Percentiles rank a stretch among this genome's conserved stretches.
Evolutionary conservation across 2,113 vertebrate genomes (phyloP).

Genomic region (Aldabrachelys gigantea): DNA sequence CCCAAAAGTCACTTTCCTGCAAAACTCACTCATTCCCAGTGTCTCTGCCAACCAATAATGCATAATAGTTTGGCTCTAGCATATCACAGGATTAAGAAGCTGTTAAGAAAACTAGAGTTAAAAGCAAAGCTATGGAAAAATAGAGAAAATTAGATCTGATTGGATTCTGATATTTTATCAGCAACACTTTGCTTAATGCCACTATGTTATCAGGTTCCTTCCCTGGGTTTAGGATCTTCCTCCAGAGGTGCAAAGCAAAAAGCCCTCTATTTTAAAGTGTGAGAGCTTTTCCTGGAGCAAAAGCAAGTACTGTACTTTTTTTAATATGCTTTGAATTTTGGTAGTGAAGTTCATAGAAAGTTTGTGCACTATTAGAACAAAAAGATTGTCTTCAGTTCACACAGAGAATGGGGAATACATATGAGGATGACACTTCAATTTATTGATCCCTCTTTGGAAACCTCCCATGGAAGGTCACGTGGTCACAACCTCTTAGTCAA

Average conservation of each 20-base stretch:
- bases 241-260: background rate
- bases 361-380: background rate
- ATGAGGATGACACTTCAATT: constrained; percentile 20
- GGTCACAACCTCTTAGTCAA: constrained; percentile 43
- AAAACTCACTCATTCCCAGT: background rate
- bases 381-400: background rate
- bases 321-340: constrained; percentile 7
- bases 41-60: background rate
- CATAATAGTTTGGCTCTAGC: background rate
- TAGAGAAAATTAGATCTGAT: background rate
- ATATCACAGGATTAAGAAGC: background rate
- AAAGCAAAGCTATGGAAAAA: accelerated
- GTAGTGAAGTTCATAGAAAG: constrained; percentile 32
- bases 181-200: background rate
- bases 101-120: background rate
- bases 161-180: background rate
- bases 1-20: background rate
- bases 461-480: background rate
- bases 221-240: background rate
- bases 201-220: background rate
- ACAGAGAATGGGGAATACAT: constrained; percentile 22
- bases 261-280: background rate
- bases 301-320: background rate
- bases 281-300: background rate
- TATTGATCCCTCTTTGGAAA: constrained; percentile 22